A percentile compares a stretch with the other conserved stretches of the same genome.
These are phyloP conservation scores for Sphenopsis melanotis DNA, from an alignment of 2,797 vertebrate species.

Conservation along the genomic window DNA sequence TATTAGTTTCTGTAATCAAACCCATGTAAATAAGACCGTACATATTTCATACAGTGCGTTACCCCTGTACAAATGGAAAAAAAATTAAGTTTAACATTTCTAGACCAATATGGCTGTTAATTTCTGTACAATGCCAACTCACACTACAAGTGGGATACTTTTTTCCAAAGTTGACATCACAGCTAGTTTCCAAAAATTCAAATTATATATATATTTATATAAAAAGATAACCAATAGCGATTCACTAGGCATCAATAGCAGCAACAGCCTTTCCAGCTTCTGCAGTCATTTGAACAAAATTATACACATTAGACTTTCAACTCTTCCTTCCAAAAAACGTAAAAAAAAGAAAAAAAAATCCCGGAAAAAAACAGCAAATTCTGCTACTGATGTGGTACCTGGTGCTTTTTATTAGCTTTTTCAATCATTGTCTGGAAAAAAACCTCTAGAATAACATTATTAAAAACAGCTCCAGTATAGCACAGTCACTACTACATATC, in stretches of 20 bases:
- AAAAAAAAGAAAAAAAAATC: slow-evolving; percentile 40
- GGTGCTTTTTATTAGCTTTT: slow-evolving; percentile 76
- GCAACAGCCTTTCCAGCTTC: slow-evolving; percentile 78
- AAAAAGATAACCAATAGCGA: slow-evolving; percentile 80
- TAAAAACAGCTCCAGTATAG: slow-evolving; percentile 81
- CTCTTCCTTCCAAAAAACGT: slow-evolving; percentile 65
- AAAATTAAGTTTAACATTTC: slow-evolving; percentile 83
- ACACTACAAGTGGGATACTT: slow-evolving; percentile 80
- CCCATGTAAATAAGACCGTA: slow-evolving; percentile 99
- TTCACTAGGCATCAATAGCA: slow-evolving; percentile 79
- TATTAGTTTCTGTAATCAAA: slow-evolving; percentile 99
- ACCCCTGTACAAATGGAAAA: slow-evolving; percentile 99
- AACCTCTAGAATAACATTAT: slow-evolving; percentile 78
- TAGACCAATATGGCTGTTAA: slow-evolving; percentile 85
- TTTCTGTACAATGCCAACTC: slow-evolving; percentile 84
- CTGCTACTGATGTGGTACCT: slow-evolving; percentile 78
- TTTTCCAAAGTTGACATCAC: slow-evolving; percentile 80
- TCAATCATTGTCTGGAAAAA: slow-evolving; percentile 77
- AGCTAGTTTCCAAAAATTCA: slow-evolving; percentile 80
- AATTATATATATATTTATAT: slow-evolving; percentile 82
- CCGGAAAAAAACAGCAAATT: slow-evolving; percentile 74
- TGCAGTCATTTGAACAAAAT: slow-evolving; percentile 78
- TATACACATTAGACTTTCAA: slow-evolving; percentile 74
- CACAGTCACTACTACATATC: slow-evolving; percentile 77
- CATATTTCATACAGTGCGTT: slow-evolving; percentile 99